phyloP scores from a whole-genome alignment of 2,113 vertebrate genomes.

The Axis porcinus region DNA sequence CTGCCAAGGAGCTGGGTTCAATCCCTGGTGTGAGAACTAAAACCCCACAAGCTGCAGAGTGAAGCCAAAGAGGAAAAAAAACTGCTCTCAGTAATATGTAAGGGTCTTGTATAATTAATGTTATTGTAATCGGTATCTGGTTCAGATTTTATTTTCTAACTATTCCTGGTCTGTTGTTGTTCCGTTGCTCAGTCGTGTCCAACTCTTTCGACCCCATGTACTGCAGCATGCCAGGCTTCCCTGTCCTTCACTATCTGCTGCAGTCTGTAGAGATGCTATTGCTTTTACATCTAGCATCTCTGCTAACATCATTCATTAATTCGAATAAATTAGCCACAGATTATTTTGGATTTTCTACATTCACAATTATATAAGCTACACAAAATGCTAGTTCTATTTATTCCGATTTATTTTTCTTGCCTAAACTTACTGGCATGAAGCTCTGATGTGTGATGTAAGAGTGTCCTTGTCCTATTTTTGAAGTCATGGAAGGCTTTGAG shows the following conservation, averaged over 20 bases:
- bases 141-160: neutral
- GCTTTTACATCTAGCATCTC: fast-evolving
- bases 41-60: neutral
- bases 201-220: neutral
- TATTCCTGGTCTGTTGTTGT: neutral
- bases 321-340: fast-evolving
- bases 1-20: neutral
- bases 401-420: neutral
- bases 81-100: neutral
- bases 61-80: neutral
- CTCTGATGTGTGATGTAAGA: fast-evolving
- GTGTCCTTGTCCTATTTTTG: neutral
- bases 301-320: fast-evolving
- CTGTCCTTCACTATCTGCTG: neutral
- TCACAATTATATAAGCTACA: neutral
- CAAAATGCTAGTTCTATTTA: neutral
- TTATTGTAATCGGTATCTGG: fast-evolving
- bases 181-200: neutral
- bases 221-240: neutral
- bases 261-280: fast-evolving
- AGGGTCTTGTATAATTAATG: too few species aligned
- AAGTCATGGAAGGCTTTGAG: neutral
- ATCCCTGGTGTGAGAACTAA: neutral
- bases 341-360: neutral
- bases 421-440: too few species aligned